Conservation (phyloP, 2,797 vertebrate species). For the Myotis findleyi region DNA sequence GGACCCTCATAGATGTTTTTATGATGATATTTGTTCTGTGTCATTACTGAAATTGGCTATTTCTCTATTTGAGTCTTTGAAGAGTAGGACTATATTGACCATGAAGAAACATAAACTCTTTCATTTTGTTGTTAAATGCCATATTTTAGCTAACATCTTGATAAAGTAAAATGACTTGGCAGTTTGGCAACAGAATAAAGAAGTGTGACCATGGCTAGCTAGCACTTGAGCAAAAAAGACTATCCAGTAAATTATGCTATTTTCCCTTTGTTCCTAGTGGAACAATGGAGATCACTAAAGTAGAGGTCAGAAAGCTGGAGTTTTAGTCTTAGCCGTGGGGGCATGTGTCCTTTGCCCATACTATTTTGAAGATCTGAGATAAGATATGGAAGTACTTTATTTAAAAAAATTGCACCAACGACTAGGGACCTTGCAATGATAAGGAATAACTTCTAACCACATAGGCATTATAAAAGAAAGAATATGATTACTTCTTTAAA, state of each 20-base stretch:
- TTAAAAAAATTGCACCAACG: slow-evolving; percentile 5
- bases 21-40: not conserved
- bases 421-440: not conserved
- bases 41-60: not conserved
- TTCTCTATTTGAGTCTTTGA: not conserved
- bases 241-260: not conserved
- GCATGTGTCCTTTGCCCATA: not conserved
- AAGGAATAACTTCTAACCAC: slow-evolving; percentile 34
- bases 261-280: not conserved
- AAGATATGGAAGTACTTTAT: not conserved
- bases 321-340: not conserved
- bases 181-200: slow-evolving; percentile 20
- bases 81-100: not conserved
- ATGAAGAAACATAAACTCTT: not conserved
- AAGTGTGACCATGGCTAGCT: not conserved
- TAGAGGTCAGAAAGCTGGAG: not conserved
- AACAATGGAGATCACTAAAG: not conserved
- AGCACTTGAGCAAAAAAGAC: not conserved
- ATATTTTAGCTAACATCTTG: slow-evolving; percentile 5
- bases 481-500: slow-evolving; percentile 18
- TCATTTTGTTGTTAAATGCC: not conserved
- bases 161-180: not conserved
- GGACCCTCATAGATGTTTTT: not conserved
- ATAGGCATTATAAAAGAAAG: not conserved
- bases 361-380: not conserved